These are phyloP conservation scores for Leptura quadrifasciata DNA, from an alignment of 2,888 invertebrate genomes.

Conservation along the genomic window DNA sequence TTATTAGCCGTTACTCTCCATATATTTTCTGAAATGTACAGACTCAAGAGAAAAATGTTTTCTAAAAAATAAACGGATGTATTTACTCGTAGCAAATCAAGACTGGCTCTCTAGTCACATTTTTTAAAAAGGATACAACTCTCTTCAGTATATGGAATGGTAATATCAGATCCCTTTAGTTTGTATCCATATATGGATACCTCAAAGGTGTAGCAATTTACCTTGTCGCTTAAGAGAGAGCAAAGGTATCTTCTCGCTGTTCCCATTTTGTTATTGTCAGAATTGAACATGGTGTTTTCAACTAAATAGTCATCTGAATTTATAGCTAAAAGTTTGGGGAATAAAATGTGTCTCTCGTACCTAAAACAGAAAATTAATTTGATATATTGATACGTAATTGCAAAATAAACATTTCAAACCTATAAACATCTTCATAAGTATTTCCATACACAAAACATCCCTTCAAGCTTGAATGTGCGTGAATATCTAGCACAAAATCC, in stretches of 20 bases:
- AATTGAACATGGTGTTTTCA: conserved; percentile 93
- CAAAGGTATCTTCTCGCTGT: conserved; percentile 91
- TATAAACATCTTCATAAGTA: conserved; percentile 92
- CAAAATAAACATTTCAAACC: conserved; percentile 74
- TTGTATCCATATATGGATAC: conserved; percentile 94
- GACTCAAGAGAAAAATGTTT: too few species aligned
- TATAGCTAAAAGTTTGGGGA: conserved; percentile 92
- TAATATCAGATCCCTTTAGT: conserved; percentile 80
- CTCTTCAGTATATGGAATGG: conserved; percentile 94
- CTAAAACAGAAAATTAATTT: conserved; percentile 72
- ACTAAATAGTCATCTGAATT: conserved; percentile 92
- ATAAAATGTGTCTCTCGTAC: conserved; percentile 95
- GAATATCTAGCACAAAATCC: conserved; percentile 96
- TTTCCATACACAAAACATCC: conserved; percentile 97
- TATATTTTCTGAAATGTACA: too few species aligned
- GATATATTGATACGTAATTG: not conserved
- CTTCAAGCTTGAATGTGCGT: conserved; percentile 93
- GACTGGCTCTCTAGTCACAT: too few species aligned
- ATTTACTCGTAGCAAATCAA: too few species aligned
- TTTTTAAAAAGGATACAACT: conserved; percentile 88
- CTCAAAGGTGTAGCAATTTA: conserved; percentile 92
- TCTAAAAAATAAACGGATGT: too few species aligned
- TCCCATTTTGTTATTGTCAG: conserved; percentile 89
- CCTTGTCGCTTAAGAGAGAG: conserved; percentile 83
- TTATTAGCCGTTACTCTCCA: too few species aligned